Base-by-base conservation (phyloP, 2,888 invertebrate genomes). In the Lypha dubia region DNA sequence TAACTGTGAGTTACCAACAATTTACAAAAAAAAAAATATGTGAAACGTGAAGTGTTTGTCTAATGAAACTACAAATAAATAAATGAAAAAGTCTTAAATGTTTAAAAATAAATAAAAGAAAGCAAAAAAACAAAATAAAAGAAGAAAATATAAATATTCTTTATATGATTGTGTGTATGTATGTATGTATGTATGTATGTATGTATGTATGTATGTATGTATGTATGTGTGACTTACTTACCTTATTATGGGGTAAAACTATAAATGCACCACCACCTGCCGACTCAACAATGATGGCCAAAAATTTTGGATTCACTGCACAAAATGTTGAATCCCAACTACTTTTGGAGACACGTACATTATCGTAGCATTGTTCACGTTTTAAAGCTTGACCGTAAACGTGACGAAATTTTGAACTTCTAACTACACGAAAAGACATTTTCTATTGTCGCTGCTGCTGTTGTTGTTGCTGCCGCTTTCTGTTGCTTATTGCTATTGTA, bases 241-340 rank as follows among this genome's bases (percentile, higher is more conserved):
- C 98, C 95, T 97, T 97, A 92, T 96, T 97, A 90, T 97, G 96
- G 86, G 98, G 98, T 89, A 98, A 94, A 86, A 98, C 98, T 92
- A 98, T 97, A 93, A 98, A 98, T 89, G 98, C 98, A 88, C 98
- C 98, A 88, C 98, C 98, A 83, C 98, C 98, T 79, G 98, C 98
- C 73, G 98, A 98, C 93, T 99, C 99, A 62, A 98, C 98, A 91
- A 98, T 98, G 90, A 98, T 97, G 87, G 99, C 98, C 91, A 99
- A 93, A 93, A 98, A 98, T 93, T 98, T 98, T 67, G 99, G 99
- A 93, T 99, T 99, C 89, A 99, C 98, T 88, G 98, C 98, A 94
- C 98, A 99, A 93, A 99, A 99, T 87, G 98, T 98, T 86, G 98
- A 98, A 93, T 99, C 99, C 97, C 99, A 99, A 73, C 98, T 98